phyloP scores from a whole-genome alignment of 2,888 invertebrate species.

The Lasioglossum oenotherae region DNA sequence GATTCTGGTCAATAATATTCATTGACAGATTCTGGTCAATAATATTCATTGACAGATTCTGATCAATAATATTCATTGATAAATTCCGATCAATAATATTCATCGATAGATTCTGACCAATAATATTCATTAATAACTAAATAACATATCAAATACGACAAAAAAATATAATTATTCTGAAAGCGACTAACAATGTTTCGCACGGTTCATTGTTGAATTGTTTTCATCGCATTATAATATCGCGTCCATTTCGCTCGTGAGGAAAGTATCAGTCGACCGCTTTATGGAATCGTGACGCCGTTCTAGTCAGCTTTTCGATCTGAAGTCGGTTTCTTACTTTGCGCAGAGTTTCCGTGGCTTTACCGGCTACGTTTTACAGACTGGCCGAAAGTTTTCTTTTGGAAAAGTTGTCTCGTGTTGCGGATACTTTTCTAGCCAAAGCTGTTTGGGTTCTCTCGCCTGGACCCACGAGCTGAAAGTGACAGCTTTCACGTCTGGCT shows the following conservation, averaged over 20 bases:
- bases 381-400: slow-evolving; percentile 41
- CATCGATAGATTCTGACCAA: no score
- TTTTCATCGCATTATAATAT: background rate
- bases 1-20: no score
- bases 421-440: slow-evolving; percentile 47
- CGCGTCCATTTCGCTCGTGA: slow-evolving; percentile 5
- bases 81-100: no score
- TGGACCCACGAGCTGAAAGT: slow-evolving; percentile 16
- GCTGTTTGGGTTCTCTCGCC: slow-evolving; percentile 15
- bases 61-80: no score
- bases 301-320: slow-evolving; percentile 9
- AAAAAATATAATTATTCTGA: background rate
- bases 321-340: slow-evolving; percentile 16
- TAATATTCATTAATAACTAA: no score
- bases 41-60: no score
- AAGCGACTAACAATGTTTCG: background rate
- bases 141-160: background rate
- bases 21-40: no score
- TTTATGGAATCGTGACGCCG: background rate
- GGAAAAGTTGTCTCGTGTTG: slow-evolving; percentile 21
- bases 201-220: background rate
- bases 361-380: slow-evolving; percentile 11
- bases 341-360: slow-evolving; percentile 50
- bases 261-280: slow-evolving; percentile 10
- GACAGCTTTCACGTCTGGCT: slow-evolving; percentile 18